These are phyloP conservation scores for Cirrhinus molitorella DNA, from an alignment of 2,797 vertebrate species.

Conservation along the genomic window DNA sequence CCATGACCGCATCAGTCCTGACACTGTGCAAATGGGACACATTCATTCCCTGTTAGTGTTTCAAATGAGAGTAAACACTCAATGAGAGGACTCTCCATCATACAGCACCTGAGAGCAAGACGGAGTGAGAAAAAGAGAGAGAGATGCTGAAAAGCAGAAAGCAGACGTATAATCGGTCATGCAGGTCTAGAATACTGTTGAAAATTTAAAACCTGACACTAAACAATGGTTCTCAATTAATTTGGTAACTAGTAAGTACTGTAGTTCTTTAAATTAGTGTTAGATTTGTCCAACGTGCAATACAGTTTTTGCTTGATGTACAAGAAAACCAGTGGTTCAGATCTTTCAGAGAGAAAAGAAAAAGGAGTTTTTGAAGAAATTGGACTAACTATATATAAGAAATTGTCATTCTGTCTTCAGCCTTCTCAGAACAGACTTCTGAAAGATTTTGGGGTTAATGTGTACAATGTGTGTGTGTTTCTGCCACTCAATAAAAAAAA, in stretches of 20 bases:
- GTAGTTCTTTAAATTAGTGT: too few relatives aligned
- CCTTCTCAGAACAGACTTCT: too few relatives aligned
- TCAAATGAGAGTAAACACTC: constrained; percentile 61
- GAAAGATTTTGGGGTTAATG: too few relatives aligned
- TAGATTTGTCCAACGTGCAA: too few relatives aligned
- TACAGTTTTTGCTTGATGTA: neutral
- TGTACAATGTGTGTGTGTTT: too few relatives aligned
- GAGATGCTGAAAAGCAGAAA: constrained; percentile 17
- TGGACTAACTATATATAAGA: too few relatives aligned
- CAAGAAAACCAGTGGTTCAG: too few relatives aligned
- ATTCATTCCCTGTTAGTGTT: constrained; percentile 62
- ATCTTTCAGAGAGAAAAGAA: too few relatives aligned
- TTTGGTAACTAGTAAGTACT: too few relatives aligned
- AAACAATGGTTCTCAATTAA: constrained; percentile 2
- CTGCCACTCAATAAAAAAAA: too few relatives aligned
- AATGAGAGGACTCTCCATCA: constrained; percentile 51
- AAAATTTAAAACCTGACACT: constrained; percentile 41
- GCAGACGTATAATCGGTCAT: constrained; percentile 47
- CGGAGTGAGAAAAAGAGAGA: constrained; percentile 32
- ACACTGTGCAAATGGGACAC: constrained; percentile 59
- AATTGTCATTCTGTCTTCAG: too few relatives aligned
- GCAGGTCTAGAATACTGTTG: constrained; percentile 27
- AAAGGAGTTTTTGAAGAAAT: too few relatives aligned
- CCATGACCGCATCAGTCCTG: constrained; percentile 58
- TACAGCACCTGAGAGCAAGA: constrained; percentile 34